Percentiles rank a stretch among this genome's conserved stretches.
Evolutionary conservation across 2,797 vertebrate genomes (phyloP).

Genomic region (Sebastes nivosus): DNA sequence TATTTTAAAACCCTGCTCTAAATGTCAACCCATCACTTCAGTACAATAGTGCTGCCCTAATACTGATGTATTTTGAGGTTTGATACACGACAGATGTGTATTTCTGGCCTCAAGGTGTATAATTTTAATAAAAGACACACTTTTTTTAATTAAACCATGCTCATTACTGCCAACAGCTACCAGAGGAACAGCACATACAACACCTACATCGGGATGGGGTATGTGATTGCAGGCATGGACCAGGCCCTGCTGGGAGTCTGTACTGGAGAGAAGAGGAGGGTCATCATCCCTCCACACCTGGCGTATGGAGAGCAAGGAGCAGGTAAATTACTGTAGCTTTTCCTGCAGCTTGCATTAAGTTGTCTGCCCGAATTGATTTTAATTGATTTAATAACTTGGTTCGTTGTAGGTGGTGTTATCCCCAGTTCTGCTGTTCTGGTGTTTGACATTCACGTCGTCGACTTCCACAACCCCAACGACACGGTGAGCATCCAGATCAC

Average conservation of each 20-base stretch:
- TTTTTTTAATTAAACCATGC: background rate
- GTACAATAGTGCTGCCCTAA: background rate
- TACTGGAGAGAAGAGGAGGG: conserved; percentile 86
- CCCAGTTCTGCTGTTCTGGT: conserved; percentile 91
- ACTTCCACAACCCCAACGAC: conserved; percentile 95
- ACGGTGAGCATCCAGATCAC: conserved; percentile 81
- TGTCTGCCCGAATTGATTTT: background rate
- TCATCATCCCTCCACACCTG: conserved; percentile 90
- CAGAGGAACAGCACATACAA: conserved; percentile 94
- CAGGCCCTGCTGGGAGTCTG: conserved; percentile 91
- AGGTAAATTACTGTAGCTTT: conserved; percentile 75
- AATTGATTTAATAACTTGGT: background rate
- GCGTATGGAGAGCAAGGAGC: conserved; percentile 93
- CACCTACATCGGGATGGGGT: conserved; percentile 96
- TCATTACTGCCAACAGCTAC: conserved; percentile 81
- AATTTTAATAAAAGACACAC: background rate
- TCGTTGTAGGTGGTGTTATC: conserved; percentile 86
- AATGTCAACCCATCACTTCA: background rate
- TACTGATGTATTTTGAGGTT: background rate
- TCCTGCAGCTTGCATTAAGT: background rate
- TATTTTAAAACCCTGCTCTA: background rate
- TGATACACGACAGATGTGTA: background rate
- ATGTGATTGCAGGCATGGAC: conserved; percentile 94
- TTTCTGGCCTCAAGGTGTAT: background rate
- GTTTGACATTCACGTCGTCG: conserved; percentile 91